Evolutionary conservation across 2,113 vertebrate species (phyloP), one percentile per base, ranked within the genome.

Genomic region (Cyprichromis sp.): DNA sequence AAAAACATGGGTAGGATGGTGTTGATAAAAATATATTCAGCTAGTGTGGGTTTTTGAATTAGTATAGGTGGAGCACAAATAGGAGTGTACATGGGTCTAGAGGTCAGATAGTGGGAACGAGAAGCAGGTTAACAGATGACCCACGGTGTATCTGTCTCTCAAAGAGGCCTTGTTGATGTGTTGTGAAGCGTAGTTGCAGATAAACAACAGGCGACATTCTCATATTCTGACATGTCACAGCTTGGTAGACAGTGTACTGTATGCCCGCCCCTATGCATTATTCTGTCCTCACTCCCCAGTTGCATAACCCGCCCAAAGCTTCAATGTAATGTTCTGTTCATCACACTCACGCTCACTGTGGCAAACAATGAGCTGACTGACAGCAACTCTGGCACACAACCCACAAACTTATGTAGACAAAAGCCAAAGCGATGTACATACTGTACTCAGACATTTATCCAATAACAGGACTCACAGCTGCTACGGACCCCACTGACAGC

Each of bases 191-290:
- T 8, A 78, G 55, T 86, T 73, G 16, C 59, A 83, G 88, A 92
- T 91, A 92, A 89, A 94, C 91, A 94, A 90, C 76, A 92, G 76
- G 61, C 81, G 17, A 80, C 90, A 88, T 95, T 93, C 93, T 92
- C 63, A 79, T 53, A 66, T 85, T 54, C 55, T 78, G 26, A 88
- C 93, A 87, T 90, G 93, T 88, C 61, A 9, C 83, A 71, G 84
- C 94, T 90, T 52, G 91, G 90, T 89, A 68, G 81, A 61, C 86
- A 79, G 50, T 13, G 40, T 82, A 38, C 89, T 90, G 87, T 90
- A 87, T 86, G 91, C 89, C 86, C 16, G 11, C 87, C 83, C 81
- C 79, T 55, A 84, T 87, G 88, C 83, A 86, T 88, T 80, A 87
- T 88, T 86, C 85, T 40, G 57, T 92, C 91, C 91, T 88, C 84